Evolutionary conservation across 1,140 invertebrate species (phyloP).

Genomic region (Leptopilina clavipes): DNA sequence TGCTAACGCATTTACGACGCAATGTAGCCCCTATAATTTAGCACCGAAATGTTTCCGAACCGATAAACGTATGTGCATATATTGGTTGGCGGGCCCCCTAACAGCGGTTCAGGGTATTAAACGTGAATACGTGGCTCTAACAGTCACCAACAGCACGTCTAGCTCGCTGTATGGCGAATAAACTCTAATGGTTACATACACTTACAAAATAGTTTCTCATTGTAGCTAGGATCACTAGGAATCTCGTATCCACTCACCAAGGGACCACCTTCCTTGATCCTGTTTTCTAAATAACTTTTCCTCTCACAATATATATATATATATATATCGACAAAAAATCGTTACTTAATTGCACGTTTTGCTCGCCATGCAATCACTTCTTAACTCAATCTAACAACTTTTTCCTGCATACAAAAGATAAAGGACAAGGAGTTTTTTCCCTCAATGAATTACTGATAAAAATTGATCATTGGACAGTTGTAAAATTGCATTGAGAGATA

Average conservation of each 20-base stretch:
- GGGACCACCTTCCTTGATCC: constrained; percentile 21
- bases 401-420: not conserved
- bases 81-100: not conserved
- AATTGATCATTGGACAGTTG: too few relatives aligned
- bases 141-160: constrained; percentile 34
- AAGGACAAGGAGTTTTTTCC: not conserved
- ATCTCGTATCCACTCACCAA: constrained; percentile 32
- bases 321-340: constrained; percentile 7
- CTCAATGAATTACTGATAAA: not conserved
- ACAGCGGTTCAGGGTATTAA: constrained; percentile 40
- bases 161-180: constrained; percentile 36
- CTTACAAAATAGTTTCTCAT: constrained; percentile 48
- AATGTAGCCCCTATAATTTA: constrained; percentile 54
- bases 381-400: not conserved
- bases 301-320: not conserved
- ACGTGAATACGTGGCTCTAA: constrained; percentile 44
- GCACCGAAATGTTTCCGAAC: constrained; percentile 45
- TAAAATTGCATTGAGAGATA: too few relatives aligned
- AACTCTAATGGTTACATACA: constrained; percentile 48
- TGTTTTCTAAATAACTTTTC: constrained; percentile 12
- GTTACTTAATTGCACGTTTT: not conserved
- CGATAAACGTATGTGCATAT: constrained; percentile 58
- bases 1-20: constrained; percentile 54
- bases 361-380: not conserved
- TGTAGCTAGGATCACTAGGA: constrained; percentile 43